Conservation (phyloP, 2,888 invertebrate species). For the Athrips mouffetella region DNA sequence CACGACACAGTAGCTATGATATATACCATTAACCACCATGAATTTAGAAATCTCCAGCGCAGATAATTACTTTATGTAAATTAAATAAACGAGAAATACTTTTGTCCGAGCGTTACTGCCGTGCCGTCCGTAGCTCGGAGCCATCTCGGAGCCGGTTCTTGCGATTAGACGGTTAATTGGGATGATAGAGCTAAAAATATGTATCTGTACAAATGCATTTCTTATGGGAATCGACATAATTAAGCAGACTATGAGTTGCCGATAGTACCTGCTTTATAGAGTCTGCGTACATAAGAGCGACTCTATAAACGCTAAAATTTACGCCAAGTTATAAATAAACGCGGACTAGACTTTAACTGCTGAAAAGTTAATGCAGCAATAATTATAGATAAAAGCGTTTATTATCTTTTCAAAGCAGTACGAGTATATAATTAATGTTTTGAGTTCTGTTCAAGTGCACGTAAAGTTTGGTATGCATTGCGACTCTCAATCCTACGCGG, state of each 20-base stretch:
- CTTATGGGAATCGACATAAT: slow-evolving; percentile 2
- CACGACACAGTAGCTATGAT: neutral
- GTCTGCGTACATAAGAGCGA: neutral
- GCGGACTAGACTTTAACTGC: neutral
- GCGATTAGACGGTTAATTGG: slow-evolving; percentile 5
- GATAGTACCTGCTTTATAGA: neutral
- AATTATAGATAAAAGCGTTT: neutral
- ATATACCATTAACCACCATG: slow-evolving; percentile 4
- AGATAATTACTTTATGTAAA: slow-evolving; percentile 1
- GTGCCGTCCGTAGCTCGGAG: neutral
- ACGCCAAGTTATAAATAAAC: neutral
- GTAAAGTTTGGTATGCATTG: too few relatives aligned
- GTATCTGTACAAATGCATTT: neutral
- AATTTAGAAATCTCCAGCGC: slow-evolving; percentile 3
- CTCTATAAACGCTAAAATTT: neutral
- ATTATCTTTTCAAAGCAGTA: neutral
- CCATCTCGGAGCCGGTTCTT: slow-evolving; percentile 2
- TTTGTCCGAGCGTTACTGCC: neutral
- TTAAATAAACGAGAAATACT: neutral
- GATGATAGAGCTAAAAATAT: slow-evolving; percentile 1
- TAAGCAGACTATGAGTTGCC: neutral
- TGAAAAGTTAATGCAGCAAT: neutral
- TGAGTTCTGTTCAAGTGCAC: too few relatives aligned
- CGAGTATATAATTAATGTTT: too few relatives aligned
- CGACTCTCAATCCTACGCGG: too few relatives aligned